Evolutionary conservation across 2,113 vertebrate species (phyloP), one percentile per base, ranked within the genome.

Genomic region (Anthoscopus minutus): DNA sequence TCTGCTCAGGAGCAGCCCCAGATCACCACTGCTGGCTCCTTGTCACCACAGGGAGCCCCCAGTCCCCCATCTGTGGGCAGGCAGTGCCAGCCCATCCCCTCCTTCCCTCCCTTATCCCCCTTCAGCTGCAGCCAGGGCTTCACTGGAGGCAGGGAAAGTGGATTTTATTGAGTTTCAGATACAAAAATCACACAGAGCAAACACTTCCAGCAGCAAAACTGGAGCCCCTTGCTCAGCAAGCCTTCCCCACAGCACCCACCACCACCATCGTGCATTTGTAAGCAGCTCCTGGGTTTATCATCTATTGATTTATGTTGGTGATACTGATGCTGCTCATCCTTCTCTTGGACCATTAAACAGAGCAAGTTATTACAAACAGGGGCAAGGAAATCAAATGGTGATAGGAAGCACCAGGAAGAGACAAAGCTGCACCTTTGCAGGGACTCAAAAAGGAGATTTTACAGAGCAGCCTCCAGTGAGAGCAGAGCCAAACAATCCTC

Each of bases 101-200:
- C 57, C 67, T 37, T 58, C 47, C 44, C 33, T 47, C 50, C 76
- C n/a, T 65, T 7, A 11, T 2, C 44, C 78, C 37, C 25, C 22
- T 23, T 37, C 74, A 77, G 37, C 57, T 76, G n/a, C 25, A 80
- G 50, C 25, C 58, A 58, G 77, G 25, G 2, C 85, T 66, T 33
- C 53, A n/a, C 27, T 33, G 22, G 25, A 95, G 67, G 64, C 71
- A 66, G 30, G 27, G 33, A 65, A 86, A 94, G 27, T 13, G 38
- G 51, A 71, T 94, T 96, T 96, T 96, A 94, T 83, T 93, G 71
- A 83, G 47, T 83, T 60, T 13, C 38, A 91, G 60, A n/a, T 20
- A 60, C 54, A 64, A 61, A 84, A 79, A 83, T 5, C 6, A 81
- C 31, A 45, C 48, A 33, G 11, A 70, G 47, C 22, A 65, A 73